Evolutionary conservation across 2,888 invertebrate species (phyloP).

Genomic region (Mythimna lalbum): DNA sequence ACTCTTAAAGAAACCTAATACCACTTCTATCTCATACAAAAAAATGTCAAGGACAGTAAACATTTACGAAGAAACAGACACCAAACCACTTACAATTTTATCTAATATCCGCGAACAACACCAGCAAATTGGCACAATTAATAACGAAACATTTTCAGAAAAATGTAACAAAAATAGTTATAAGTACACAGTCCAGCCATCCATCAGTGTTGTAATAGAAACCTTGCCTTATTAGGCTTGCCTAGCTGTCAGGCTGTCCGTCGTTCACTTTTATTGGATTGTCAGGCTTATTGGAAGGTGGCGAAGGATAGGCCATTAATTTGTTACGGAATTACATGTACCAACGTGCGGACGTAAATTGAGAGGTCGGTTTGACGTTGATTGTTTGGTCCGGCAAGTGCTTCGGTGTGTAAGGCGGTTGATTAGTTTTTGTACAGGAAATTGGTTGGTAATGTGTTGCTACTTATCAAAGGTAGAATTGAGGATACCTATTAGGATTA

Average conservation of each 20-base stretch:
- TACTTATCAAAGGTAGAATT: background rate
- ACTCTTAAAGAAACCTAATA: background rate
- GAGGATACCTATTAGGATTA: background rate
- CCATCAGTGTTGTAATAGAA: conserved; percentile 68
- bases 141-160: conserved; percentile 28
- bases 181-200: conserved; percentile 51
- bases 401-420: conserved; percentile 40
- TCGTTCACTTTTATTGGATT: conserved; percentile 72
- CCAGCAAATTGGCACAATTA: conserved; percentile 22
- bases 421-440: conserved; percentile 34
- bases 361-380: conserved; percentile 52
- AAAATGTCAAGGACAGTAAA: background rate
- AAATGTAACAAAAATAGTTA: conserved; percentile 12
- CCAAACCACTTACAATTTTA: conserved; percentile 6
- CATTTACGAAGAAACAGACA: background rate
- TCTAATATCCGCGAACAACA: conserved; percentile 8
- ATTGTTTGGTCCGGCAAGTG: conserved; percentile 43
- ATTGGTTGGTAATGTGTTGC: conserved; percentile 10
- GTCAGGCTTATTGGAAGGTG: conserved; percentile 69
- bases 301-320: conserved; percentile 73
- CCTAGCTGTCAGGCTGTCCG: conserved; percentile 69
- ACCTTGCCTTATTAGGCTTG: conserved; percentile 68
- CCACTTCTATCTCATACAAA: background rate
- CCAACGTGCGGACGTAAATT: conserved; percentile 57
- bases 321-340: conserved; percentile 71